Base-by-base conservation (phyloP, 1,140 invertebrate genomes). In the Chironomus striatipennis region DNA sequence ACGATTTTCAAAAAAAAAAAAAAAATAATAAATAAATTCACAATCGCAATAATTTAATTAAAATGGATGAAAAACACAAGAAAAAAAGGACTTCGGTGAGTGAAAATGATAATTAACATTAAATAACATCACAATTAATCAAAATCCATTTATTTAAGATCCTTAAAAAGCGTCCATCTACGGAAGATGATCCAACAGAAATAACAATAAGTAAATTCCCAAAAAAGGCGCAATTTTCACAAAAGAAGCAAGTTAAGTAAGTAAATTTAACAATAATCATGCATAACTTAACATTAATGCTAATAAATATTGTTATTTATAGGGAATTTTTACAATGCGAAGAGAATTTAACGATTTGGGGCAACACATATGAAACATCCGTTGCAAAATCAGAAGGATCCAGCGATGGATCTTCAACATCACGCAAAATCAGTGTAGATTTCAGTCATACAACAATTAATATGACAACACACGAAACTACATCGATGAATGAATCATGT, bases 51-150 rank as follows among this genome's bases (percentile, higher is more conserved):
- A 70, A 21, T 70, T 10, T 57, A 57, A n/a, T 12, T n/a, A 15
- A 70, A 70, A 20, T 70, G 17, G 20, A 17, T 70, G 7, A 17
- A 18, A 70, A 9, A 17, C 20, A 70, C 65, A 17, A 70, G 7
- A 70, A 70, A 70, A 70, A 10, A 17, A 17, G 65, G 20, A 70
- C 17, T 70, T 70, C 65, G 5, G 65, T 70, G 18, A 70, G 65
- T 18, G 7, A 20, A 10, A 9, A 67, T 67, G 47, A 57, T n/a
- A 70, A 7, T 70, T 70, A 57, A 57, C 15, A n/a, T n/a, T n/a
- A 57, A 57, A 10, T 18, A 8, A 70, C 5, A 9, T 70, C 7
- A 18, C 9, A 20, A 21, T 20, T 20, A 18, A 20, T 20, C 9
- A 20, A 70, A 18, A 20, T 5, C 20, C 20, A 18, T 70, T 70